Percentiles rank a stretch among this genome's conserved stretches.
phyloP scores from a whole-genome alignment of 1,140 invertebrate species.

The Temnothorax curvispinosus region DNA sequence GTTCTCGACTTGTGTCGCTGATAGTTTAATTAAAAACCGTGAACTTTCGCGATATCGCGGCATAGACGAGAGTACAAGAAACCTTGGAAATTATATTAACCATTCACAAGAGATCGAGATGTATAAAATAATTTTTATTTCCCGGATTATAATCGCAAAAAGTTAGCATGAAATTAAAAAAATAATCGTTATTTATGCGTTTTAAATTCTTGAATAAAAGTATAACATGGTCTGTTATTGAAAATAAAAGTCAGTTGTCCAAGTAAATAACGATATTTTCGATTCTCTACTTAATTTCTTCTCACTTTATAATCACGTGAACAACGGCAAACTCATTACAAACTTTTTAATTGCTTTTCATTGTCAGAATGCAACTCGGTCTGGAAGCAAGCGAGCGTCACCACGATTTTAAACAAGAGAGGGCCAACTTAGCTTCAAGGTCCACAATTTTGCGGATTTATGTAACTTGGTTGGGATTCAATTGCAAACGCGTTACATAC shows the following conservation, averaged over 20 bases:
- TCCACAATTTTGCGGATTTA: conserved; percentile 42
- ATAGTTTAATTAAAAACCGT: conserved; percentile 77
- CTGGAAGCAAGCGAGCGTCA: conserved; percentile 1
- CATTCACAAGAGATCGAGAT: neutral
- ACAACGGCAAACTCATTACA: neutral
- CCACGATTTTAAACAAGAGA: conserved; percentile 46
- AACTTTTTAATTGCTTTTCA: conserved; percentile 39
- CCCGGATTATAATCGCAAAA: neutral
- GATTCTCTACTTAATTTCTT: conserved; percentile 18
- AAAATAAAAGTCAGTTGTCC: neutral
- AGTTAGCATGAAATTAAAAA: neutral
- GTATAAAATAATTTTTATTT: conserved; percentile 3
- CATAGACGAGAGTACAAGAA: neutral
- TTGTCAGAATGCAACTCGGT: conserved; percentile 1
- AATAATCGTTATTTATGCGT: neutral
- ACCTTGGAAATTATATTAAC: conserved; percentile 1
- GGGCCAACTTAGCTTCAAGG: conserved; percentile 32
- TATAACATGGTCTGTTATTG: too few relatives aligned
- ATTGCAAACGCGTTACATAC: conserved; percentile 70
- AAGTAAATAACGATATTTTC: conserved; percentile 9
- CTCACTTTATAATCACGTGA: conserved; percentile 7
- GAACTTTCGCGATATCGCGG: conserved; percentile 46
- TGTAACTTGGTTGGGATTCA: conserved; percentile 60
- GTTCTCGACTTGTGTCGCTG: conserved; percentile 42
- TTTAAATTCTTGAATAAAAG: neutral